Conservation (phyloP, 1,140 invertebrate species). For the Leucophenga varia region DNA sequence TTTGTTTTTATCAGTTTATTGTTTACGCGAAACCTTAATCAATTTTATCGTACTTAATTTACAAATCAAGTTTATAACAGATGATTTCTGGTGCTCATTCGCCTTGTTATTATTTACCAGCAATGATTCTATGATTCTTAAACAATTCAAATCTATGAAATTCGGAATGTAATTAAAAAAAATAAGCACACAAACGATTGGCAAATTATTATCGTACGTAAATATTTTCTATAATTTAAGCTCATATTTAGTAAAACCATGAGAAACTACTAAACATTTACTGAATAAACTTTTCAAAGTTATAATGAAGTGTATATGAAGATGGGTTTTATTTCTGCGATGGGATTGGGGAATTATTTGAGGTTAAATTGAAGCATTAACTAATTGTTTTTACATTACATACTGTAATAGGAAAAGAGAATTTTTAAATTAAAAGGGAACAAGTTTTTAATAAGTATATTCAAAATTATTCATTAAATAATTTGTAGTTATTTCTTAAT, state of each 20-base stretch:
- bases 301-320: conserved; percentile 34
- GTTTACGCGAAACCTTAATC: conserved; percentile 27
- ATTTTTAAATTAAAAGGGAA: too few relatives aligned
- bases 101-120: conserved; percentile 23
- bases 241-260: conserved; percentile 35
- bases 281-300: conserved; percentile 46
- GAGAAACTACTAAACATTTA: conserved; percentile 40
- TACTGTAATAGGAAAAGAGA: too few relatives aligned
- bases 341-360: too few relatives aligned
- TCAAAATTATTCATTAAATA: too few relatives aligned
- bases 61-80: conserved; percentile 24
- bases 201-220: conserved; percentile 18
- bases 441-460: too few relatives aligned
- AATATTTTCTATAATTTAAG: conserved; percentile 37
- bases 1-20: conserved; percentile 40
- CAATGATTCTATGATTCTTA: conserved; percentile 12
- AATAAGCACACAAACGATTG: conserved; percentile 13
- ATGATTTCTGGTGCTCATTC: conserved; percentile 24
- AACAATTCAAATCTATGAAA: conserved; percentile 2
- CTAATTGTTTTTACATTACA: too few relatives aligned
- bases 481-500: too few relatives aligned
- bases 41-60: conserved; percentile 42
- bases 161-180: conserved; percentile 14
- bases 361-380: too few relatives aligned
- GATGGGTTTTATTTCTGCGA: too few relatives aligned